These are phyloP conservation scores for Eulimnadia texana DNA, from an alignment of 1,140 invertebrate species.

Conservation along the genomic window DNA sequence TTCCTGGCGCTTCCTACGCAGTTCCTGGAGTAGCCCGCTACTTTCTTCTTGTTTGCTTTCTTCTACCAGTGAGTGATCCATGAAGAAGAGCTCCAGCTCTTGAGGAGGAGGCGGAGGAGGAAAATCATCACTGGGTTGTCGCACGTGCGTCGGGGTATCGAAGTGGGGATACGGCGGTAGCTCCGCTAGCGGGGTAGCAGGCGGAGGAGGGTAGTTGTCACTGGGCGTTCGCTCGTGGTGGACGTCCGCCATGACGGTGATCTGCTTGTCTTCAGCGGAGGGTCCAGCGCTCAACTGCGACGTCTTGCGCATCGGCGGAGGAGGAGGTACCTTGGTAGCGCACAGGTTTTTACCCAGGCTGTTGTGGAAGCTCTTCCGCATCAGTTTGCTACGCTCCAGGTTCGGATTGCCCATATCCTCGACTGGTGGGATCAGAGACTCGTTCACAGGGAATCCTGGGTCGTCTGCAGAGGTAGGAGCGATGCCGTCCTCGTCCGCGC, in stretches of 20 bases:
- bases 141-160: constrained; percentile 50
- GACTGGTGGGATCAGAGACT: constrained; percentile 39
- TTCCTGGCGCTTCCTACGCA: constrained; percentile 59
- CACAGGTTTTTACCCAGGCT: constrained; percentile 62
- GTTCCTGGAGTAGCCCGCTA: constrained; percentile 47
- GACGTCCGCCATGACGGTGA: constrained; percentile 22
- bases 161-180: constrained; percentile 59
- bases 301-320: constrained; percentile 68
- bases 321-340: constrained; percentile 67
- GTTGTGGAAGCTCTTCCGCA: constrained; percentile 77
- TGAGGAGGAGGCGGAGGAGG: constrained; percentile 67
- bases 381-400: constrained; percentile 66
- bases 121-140: constrained; percentile 75
- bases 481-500: constrained; percentile 46
- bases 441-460: constrained; percentile 24
- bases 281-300: constrained; percentile 51
- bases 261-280: constrained; percentile 12
- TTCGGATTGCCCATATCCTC: constrained; percentile 72
- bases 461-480: constrained; percentile 22
- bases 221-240: constrained; percentile 20
- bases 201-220: constrained; percentile 19
- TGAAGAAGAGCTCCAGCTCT: constrained; percentile 31
- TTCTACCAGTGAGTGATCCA: neutral
- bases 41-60: neutral
- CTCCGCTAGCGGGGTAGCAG: constrained; percentile 13